Base-by-base conservation (phyloP, 2,113 vertebrate genomes). In the Lophotis ruficrista region DNA sequence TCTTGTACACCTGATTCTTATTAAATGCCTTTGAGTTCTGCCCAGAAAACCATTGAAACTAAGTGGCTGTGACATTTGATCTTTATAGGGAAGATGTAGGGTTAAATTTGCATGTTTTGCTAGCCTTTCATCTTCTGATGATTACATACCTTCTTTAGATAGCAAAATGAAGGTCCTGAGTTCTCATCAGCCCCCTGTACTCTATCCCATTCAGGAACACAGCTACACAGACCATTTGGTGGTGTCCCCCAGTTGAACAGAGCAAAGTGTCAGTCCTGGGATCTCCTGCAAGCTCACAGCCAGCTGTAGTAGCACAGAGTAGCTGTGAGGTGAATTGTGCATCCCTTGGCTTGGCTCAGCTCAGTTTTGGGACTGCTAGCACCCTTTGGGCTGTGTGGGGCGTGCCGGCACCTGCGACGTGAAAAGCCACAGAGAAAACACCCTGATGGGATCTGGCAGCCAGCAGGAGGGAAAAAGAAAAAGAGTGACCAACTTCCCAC, bases 1-100 rank as follows among this genome's bases (percentile, higher is more conserved):
- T 91, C 82, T 96, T 94, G 58, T 88, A 96, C 86, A 89, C 88
- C 84, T 94, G 73, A 97, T 96, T 97, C 86, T 64, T 95, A 88
- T 96, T 95, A 97, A 77, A 25, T 14, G 47, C 73, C 87, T 96
- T 93, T 96, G 85, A 97, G 41, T 71, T 97, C 86, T 96, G 73
- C 86, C 89, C 85, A 93, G 86, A 96, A 97, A 97, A 77, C 73
- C 95, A 86, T 66, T 97, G 93, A 95, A 96, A 96, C 50, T 94
- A 95, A 97, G 35, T 93, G 79, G 72, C 54, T 96, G 35, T 96
- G 95, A 88, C 93, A 96, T 95, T 93, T 95, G 91, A 96, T 96
- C 92, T 97, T 97, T 75, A 93, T 72, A 90, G 54, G 38, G 90
- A 95, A 96, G 89, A 95, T 76, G 68, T 37, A 92, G 83, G 73